phyloP scores from a whole-genome alignment of 2,797 vertebrate genomes.

The Apogon hyalosoma region DNA sequence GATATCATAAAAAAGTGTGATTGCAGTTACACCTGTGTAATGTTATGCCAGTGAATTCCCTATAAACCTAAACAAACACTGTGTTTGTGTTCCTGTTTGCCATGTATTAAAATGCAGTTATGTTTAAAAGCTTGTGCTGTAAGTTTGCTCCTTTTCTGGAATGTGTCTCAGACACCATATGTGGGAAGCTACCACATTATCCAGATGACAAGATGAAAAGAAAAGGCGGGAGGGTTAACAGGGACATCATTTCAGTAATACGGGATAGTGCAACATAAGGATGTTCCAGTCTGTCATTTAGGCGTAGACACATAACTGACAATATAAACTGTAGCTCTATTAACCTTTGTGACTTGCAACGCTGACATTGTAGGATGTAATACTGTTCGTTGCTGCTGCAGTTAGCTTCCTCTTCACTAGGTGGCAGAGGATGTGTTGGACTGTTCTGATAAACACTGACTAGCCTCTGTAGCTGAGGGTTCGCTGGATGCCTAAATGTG shows the following conservation, averaged over 20 bases:
- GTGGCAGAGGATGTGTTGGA: neutral
- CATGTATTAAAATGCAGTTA: neutral
- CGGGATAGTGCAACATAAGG: constrained; percentile 2
- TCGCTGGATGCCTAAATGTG: neutral
- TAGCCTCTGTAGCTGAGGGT: constrained; percentile 20
- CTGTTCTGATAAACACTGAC: constrained; percentile 7
- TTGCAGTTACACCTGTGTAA: neutral
- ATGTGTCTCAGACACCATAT: neutral
- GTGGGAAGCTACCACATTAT: constrained; percentile 5
- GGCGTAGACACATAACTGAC: neutral
- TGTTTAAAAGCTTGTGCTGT: neutral
- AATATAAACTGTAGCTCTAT: neutral
- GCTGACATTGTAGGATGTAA: too few relatives aligned
- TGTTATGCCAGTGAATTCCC: neutral
- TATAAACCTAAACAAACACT: neutral
- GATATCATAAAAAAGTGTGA: too few relatives aligned
- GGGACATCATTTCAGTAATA: constrained; percentile 13
- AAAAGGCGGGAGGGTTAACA: neutral
- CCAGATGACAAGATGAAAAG: constrained; percentile 5
- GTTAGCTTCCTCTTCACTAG: neutral
- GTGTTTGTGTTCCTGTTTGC: neutral
- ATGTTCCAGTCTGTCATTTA: constrained; percentile 1
- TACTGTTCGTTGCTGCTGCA: too few relatives aligned
- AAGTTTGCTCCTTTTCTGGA: neutral
- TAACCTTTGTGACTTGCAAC: too few relatives aligned